These are phyloP conservation scores for Coenobita brevimanus DNA, from an alignment of 1,140 invertebrate species.

Conservation along the genomic window DNA sequence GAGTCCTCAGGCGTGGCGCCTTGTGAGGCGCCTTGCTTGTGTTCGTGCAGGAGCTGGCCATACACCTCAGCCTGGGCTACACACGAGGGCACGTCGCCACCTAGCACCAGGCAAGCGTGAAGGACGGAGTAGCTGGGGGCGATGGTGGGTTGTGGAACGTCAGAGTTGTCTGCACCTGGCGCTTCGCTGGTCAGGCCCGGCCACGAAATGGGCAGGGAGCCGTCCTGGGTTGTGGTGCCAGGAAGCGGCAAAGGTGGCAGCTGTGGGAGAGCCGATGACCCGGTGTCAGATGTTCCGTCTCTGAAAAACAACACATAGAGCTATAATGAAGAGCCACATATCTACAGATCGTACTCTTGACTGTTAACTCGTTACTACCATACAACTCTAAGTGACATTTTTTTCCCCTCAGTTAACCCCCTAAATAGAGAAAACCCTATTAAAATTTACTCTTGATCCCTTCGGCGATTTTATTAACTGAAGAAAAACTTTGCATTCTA, in stretches of 20 bases:
- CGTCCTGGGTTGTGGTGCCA: neutral
- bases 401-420: too few relatives aligned
- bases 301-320: too few relatives aligned
- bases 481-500: too few relatives aligned
- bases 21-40: conserved; percentile 15
- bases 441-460: too few relatives aligned
- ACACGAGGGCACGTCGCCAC: conserved; percentile 47
- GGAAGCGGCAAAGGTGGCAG: conserved; percentile 29
- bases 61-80: conserved; percentile 44
- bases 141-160: conserved; percentile 2
- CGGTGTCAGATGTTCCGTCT: neutral
- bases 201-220: conserved; percentile 14
- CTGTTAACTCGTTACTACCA: too few relatives aligned
- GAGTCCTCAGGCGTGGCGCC: conserved; percentile 21
- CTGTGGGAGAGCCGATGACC: neutral
- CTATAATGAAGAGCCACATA: too few relatives aligned
- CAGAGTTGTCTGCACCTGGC: neutral
- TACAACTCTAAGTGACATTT: too few relatives aligned
- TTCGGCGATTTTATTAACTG: too few relatives aligned
- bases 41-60: conserved; percentile 33
- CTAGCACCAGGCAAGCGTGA: conserved; percentile 44
- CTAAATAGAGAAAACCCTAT: too few relatives aligned
- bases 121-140: conserved; percentile 52
- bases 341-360: too few relatives aligned
- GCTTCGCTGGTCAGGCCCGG: neutral